Evolutionary conservation across 2,797 vertebrate species (phyloP).

Genomic region (Mastacembelus armatus): DNA sequence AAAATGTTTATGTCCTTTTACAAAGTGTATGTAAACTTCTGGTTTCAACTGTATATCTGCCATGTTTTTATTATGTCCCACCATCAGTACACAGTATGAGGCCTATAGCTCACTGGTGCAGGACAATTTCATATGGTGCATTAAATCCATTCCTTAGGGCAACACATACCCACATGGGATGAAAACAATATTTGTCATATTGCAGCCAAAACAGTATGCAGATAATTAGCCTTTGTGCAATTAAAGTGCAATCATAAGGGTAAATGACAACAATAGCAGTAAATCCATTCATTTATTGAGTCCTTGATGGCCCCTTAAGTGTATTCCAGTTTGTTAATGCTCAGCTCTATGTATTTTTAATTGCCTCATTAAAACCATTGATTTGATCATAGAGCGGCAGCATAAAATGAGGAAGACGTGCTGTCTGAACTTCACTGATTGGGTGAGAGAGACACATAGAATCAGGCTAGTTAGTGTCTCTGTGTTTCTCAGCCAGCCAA

Average conservation of each 20-base stretch:
- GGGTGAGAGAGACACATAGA: conserved; percentile 28
- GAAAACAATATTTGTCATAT: conserved; percentile 51
- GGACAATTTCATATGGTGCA: conserved; percentile 45
- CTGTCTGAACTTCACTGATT: conserved; percentile 50
- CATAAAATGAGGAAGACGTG: conserved; percentile 54
- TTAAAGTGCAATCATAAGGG: conserved; percentile 66
- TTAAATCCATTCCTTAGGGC: conserved; percentile 35
- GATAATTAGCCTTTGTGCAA: conserved; percentile 63
- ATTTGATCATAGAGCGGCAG: conserved; percentile 61
- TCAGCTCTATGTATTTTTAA: conserved; percentile 72
- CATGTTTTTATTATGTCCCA: conserved; percentile 49
- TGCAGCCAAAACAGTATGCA: conserved; percentile 38
- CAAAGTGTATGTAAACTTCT: no score
- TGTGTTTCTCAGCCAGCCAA: conserved; percentile 43
- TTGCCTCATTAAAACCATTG: conserved; percentile 72
- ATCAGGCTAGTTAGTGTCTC: conserved; percentile 40
- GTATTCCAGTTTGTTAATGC: conserved; percentile 70
- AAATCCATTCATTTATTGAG: conserved; percentile 65
- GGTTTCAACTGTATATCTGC: conserved; percentile 36
- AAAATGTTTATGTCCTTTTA: no score
- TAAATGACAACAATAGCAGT: conserved; percentile 65
- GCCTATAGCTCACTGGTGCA: conserved; percentile 46
- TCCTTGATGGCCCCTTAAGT: conserved; percentile 61
- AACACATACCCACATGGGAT: conserved; percentile 25
- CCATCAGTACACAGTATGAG: conserved; percentile 30